A percentile compares a stretch with the other conserved stretches of the same genome.
phyloP scores from a whole-genome alignment of 53 echinoderm and acorn worm genomes.

The Luidia sarsii region DNA sequence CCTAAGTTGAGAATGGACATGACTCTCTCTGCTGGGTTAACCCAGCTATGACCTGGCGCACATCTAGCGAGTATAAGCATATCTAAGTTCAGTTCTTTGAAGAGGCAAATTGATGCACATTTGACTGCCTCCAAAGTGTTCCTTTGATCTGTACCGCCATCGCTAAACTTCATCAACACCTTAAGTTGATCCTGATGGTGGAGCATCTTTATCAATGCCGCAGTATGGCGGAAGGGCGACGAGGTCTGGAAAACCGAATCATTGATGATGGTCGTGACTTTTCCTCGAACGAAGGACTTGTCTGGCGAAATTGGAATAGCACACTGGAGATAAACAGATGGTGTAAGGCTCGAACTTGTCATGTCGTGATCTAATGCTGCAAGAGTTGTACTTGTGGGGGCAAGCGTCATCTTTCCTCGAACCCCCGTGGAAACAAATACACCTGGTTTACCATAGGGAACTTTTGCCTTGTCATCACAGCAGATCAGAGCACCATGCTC shows the following conservation, averaged over 20 bases:
- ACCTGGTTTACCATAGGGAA: slow-evolving; percentile 46
- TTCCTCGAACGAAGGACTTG: slow-evolving; percentile 30
- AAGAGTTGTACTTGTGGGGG: slow-evolving; percentile 33
- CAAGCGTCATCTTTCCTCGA: slow-evolving; percentile 17
- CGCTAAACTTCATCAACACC: slow-evolving; percentile 27
- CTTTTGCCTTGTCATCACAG: slow-evolving; percentile 47
- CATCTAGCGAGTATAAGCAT: slow-evolving; percentile 13
- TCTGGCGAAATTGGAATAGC: slow-evolving; percentile 19
- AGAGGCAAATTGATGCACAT: slow-evolving; percentile 4
- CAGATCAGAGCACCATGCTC: background rate
- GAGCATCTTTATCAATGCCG: slow-evolving; percentile 1
- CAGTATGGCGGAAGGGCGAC: slow-evolving; percentile 55
- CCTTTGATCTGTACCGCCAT: slow-evolving; percentile 52
- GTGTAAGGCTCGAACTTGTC: slow-evolving; percentile 34
- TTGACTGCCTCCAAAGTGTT: slow-evolving; percentile 30
- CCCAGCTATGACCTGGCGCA: slow-evolving; percentile 37
- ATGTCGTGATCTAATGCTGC: slow-evolving; percentile 25
- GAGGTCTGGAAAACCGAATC: slow-evolving; percentile 46
- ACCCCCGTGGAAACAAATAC: slow-evolving; percentile 29
- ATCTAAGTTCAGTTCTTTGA: slow-evolving; percentile 25
- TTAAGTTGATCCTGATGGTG: background rate
- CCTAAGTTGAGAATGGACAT: background rate
- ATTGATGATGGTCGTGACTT: slow-evolving; percentile 11
- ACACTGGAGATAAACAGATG: slow-evolving; percentile 28
- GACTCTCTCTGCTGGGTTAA: background rate